phyloP scores from a whole-genome alignment of 2,797 vertebrate species.

The Coregonus suidteri region DNA sequence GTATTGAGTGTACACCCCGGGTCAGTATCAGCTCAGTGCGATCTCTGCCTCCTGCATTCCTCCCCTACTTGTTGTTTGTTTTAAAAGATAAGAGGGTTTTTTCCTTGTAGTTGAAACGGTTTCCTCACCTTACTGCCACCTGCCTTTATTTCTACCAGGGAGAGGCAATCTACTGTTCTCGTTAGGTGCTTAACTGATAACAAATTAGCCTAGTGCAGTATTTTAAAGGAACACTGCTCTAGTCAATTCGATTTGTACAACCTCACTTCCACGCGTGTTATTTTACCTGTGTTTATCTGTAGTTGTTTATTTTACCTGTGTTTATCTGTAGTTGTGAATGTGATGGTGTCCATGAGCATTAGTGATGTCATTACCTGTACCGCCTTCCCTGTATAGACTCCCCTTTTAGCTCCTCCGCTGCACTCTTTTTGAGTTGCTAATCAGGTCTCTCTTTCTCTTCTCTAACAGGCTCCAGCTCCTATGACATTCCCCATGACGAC shows the following conservation, averaged over 20 bases:
- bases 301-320: background rate
- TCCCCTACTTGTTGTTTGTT: background rate
- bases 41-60: background rate
- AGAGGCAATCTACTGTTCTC: background rate
- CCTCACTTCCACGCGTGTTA: background rate
- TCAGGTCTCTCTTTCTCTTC: background rate
- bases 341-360: background rate
- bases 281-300: background rate
- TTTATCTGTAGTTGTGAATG: background rate
- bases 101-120: background rate
- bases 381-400: background rate
- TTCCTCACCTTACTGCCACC: background rate
- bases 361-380: background rate
- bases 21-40: background rate
- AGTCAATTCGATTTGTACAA: background rate
- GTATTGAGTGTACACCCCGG: background rate
- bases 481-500: constrained; percentile 85
- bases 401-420: background rate
- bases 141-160: background rate
- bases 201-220: background rate
- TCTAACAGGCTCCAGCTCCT: constrained; percentile 80
- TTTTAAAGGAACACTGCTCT: background rate
- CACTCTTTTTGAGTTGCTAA: background rate
- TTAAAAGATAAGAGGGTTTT: background rate
- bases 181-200: background rate